Base-by-base conservation (phyloP, 2,113 vertebrate species). In the Oryctolagus cuniculus region DNA sequence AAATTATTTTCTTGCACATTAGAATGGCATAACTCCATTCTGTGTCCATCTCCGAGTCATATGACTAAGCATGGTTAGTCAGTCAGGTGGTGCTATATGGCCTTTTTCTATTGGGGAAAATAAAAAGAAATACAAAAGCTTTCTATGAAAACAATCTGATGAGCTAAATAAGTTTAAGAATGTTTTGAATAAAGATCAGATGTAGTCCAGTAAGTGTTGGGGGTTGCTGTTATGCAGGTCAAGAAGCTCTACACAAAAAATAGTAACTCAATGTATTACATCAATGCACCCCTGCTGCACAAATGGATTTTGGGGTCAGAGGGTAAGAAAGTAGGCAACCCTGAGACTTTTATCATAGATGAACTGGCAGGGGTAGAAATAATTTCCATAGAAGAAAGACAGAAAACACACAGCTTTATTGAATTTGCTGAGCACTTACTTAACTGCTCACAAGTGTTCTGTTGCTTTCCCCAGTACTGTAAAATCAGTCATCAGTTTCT, bases 121-220 rank as follows among this genome's bases (percentile, higher is more conserved):
- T 27, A 19, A 70, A 53, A 19, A 58, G 51, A 69, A 90, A 38
- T 38, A 9, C 7, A 44, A 15, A 31, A 82, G 51, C 27, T 79
- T 88, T 91, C 21, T 22, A 31, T 29, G 16, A 51, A 34, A 77
- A 16, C 13, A 44, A 10, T 91, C 38, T 61, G 75, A 64, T 88
- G 29, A 92, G n/a, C 21, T 69, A 90, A 75, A n/a, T 25, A 89
- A 31, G 31, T 36, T 85, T 72, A 66, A 78, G 51, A 87, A 58
- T 81, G 34, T 55, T 31, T 66, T 51, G 61, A 63, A 49, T 80
- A 34, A 19, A 12, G 58, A 63, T 92, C 19, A 29, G 58, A 24
- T 38, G 29, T 10, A 55, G 3, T 61, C 22, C 66, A 55, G 67
- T 90, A 34, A 27, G 31, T 38, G 51, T 94, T 79, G 29, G 69